phyloP scores from a whole-genome alignment of 2,113 vertebrate genomes.

The Cisticola juncidis region DNA sequence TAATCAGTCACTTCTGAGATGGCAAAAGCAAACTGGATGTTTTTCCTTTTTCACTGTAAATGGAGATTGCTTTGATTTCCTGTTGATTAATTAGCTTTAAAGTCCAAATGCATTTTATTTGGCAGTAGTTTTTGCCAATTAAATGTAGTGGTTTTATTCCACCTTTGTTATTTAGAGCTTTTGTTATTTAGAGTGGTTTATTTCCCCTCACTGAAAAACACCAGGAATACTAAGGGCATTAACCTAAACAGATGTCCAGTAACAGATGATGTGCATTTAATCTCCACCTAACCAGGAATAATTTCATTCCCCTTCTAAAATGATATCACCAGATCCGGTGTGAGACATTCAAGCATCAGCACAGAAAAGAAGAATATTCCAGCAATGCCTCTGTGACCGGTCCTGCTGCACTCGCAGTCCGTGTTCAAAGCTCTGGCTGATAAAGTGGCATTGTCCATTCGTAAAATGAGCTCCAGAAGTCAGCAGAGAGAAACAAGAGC shows the following conservation, averaged over 20 bases:
- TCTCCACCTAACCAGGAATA: slow-evolving; percentile 17
- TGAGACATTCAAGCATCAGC: slow-evolving; percentile 1
- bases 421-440: neutral
- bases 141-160: neutral
- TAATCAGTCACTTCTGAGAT: slow-evolving; percentile 55
- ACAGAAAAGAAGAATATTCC: neutral
- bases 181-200: slow-evolving; percentile 16
- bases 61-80: neutral
- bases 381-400: neutral
- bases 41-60: slow-evolving; percentile 31
- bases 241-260: slow-evolving; percentile 46
- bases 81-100: slow-evolving; percentile 18
- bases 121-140: neutral
- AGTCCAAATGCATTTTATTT: slow-evolving; percentile 13
- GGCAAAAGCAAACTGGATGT: slow-evolving; percentile 11
- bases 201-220: neutral
- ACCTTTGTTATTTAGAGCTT: neutral
- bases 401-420: neutral
- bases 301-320: slow-evolving; percentile 24
- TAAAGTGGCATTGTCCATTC: neutral
- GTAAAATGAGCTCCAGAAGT: neutral
- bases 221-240: neutral
- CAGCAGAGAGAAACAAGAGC: neutral
- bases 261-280: slow-evolving; percentile 35
- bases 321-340: neutral